These are phyloP conservation scores for Drosophila infuscata DNA, from an alignment of 2,888 invertebrate genomes.

Conservation along the genomic window DNA sequence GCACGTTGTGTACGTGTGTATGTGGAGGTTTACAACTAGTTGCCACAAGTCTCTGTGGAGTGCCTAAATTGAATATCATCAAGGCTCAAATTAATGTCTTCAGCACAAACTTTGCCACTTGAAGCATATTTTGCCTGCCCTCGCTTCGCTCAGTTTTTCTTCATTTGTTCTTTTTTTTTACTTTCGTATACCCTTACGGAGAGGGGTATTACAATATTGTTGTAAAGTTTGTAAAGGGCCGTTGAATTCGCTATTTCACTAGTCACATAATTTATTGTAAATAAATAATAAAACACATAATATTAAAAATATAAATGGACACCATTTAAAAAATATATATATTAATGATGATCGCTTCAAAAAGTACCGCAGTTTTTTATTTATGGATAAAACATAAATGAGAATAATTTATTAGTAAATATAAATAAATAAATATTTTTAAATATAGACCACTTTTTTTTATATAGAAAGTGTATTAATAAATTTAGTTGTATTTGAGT, in stretches of 20 bases:
- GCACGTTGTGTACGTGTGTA: constrained; percentile 41
- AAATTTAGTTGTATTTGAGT: background rate
- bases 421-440: background rate
- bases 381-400: background rate
- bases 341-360: background rate
- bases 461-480: too few relatives aligned
- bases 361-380: background rate
- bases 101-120: constrained; percentile 78
- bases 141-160: constrained; percentile 35
- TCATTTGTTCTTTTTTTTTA: constrained; percentile 13
- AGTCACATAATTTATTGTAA: too few relatives aligned
- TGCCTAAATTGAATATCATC: constrained; percentile 82
- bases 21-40: constrained; percentile 46
- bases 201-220: constrained; percentile 6
- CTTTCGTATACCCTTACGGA: constrained; percentile 7
- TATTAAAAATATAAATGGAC: background rate
- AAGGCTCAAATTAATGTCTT: constrained; percentile 82
- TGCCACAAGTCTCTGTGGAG: constrained; percentile 74
- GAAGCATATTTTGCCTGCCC: constrained; percentile 66
- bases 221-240: background rate
- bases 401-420: background rate
- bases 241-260: background rate
- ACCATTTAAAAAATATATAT: background rate
- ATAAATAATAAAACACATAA: too few relatives aligned
- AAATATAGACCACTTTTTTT: background rate